Evolutionary conservation across 2,888 invertebrate genomes (phyloP).

Genomic region (Apamea epomidion): DNA sequence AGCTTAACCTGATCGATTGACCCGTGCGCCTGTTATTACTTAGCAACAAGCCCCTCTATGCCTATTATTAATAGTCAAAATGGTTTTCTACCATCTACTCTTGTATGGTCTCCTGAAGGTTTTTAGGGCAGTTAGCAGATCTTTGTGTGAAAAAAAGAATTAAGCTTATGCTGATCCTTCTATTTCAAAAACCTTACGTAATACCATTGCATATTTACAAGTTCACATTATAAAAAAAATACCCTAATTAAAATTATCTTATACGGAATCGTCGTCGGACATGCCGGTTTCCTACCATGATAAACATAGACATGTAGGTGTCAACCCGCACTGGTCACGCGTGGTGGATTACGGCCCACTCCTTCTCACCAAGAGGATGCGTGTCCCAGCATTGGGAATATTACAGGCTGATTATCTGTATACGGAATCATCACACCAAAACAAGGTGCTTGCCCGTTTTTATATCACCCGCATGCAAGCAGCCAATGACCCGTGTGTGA

Average conservation of each 20-base stretch:
- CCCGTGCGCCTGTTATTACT: too few species aligned
- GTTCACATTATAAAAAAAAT: not conserved
- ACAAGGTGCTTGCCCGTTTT: constrained; percentile 31
- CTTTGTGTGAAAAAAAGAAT: not conserved
- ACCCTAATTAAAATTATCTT: not conserved
- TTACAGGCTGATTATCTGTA: not conserved
- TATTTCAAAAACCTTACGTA: not conserved
- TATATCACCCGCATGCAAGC: constrained; percentile 71
- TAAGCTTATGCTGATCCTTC: not conserved
- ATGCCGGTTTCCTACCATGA: too few species aligned
- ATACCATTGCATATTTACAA: not conserved
- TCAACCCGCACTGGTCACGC: too few species aligned
- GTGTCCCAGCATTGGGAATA: too few species aligned
- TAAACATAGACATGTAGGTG: too few species aligned
- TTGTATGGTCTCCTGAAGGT: not conserved
- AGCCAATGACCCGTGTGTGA: constrained; percentile 63
- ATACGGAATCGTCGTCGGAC: constrained; percentile 36
- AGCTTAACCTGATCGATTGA: too few species aligned
- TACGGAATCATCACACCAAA: constrained; percentile 37
- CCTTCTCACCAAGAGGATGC: too few species aligned
- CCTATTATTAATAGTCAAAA: not conserved
- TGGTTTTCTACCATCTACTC: not conserved
- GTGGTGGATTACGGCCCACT: too few species aligned
- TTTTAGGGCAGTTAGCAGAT: not conserved
- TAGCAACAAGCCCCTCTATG: not conserved